Percentiles rank a stretch among this genome's conserved stretches.
Evolutionary conservation across 2,888 invertebrate species (phyloP).

Genomic region (Tachina grossa): DNA sequence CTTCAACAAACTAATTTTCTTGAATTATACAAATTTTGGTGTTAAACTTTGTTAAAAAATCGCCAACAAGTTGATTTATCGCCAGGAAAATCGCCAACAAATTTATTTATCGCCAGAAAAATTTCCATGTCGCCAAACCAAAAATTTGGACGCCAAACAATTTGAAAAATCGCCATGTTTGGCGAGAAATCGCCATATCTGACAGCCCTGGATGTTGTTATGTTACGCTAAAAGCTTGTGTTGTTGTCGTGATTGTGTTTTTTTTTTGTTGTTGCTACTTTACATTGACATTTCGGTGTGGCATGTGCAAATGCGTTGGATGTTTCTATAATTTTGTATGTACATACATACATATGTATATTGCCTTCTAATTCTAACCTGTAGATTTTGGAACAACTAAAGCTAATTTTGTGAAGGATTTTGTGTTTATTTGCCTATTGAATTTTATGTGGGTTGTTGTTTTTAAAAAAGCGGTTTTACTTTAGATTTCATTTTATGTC

Average conservation of each 20-base stretch:
- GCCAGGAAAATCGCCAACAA: no score
- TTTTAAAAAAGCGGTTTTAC: constrained; percentile 49
- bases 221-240: neutral
- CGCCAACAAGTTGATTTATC: no score
- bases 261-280: constrained; percentile 41
- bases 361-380: constrained; percentile 54
- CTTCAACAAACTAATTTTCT: no score
- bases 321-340: constrained; percentile 50
- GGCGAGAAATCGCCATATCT: no score
- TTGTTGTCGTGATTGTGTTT: constrained; percentile 25
- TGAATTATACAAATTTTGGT: no score
- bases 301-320: constrained; percentile 61
- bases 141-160: no score
- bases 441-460: constrained; percentile 48
- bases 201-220: constrained; percentile 50
- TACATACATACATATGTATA: no score
- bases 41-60: no score
- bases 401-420: constrained; percentile 25
- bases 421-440: neutral
- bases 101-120: no score
- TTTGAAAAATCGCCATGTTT: no score
- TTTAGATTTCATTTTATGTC: constrained; percentile 40
- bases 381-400: constrained; percentile 10
- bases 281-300: constrained; percentile 59
- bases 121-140: no score